Percentiles rank a stretch among this genome's conserved stretches.
Evolutionary conservation across 2,797 vertebrate genomes (phyloP).

Genomic region (Pygocentrus nattereri): DNA sequence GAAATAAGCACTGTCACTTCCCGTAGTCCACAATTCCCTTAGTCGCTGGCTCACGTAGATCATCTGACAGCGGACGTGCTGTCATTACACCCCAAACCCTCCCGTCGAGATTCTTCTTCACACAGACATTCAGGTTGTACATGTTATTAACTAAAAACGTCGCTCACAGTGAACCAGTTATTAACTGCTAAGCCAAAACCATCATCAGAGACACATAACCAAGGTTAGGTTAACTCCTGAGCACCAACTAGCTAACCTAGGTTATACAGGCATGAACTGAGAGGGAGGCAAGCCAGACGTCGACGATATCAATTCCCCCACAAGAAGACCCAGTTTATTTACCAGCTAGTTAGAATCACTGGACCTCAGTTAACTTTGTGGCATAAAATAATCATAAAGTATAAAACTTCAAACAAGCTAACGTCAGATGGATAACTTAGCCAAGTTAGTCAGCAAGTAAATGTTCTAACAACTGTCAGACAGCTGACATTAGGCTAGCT

Average conservation of each 20-base stretch:
- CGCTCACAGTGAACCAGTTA: slow-evolving; percentile 47
- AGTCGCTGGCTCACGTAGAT: slow-evolving; percentile 80
- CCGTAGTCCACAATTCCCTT: slow-evolving; percentile 90
- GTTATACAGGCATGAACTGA: too few relatives aligned
- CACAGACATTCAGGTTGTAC: slow-evolving; percentile 24
- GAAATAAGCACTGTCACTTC: slow-evolving; percentile 3
- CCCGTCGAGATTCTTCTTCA: slow-evolving; percentile 78
- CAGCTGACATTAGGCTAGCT: background rate
- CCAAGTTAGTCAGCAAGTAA: too few relatives aligned
- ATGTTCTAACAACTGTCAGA: background rate
- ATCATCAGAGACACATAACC: background rate
- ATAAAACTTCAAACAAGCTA: background rate
- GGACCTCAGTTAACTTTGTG: background rate
- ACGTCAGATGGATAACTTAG: background rate
- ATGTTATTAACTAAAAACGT: background rate
- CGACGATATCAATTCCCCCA: background rate
- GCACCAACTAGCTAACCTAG: background rate
- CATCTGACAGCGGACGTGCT: slow-evolving; percentile 91
- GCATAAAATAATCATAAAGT: background rate
- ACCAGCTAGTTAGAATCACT: background rate
- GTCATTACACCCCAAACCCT: slow-evolving; percentile 88
- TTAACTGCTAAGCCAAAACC: slow-evolving; percentile 77
- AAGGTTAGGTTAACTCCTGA: too few relatives aligned
- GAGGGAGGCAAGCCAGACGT: too few relatives aligned
- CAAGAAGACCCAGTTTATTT: background rate